phyloP scores from a whole-genome alignment of 1,140 invertebrate species.

The Platyscapa corneri region DNA sequence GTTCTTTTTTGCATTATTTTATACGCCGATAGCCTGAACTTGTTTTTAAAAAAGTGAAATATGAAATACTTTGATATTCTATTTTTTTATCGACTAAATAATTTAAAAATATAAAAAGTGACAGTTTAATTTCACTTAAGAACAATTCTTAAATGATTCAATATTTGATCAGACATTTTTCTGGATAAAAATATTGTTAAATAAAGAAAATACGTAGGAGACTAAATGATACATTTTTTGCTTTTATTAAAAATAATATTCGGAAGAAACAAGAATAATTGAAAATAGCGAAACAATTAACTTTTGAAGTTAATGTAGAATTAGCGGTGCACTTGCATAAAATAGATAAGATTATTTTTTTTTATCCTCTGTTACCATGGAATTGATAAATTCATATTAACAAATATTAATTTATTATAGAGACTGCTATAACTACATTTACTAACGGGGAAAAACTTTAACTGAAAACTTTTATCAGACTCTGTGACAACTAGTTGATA shows the following conservation, averaged over 20 bases:
- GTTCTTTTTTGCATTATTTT: not conserved
- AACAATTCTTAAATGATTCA: too few species aligned
- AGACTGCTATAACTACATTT: not conserved
- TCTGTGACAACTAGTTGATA: constrained; percentile 43
- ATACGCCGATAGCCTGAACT: not conserved
- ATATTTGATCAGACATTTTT: too few species aligned
- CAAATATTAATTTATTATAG: constrained; percentile 29
- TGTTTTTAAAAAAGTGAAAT: not conserved
- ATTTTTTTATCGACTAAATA: too few species aligned
- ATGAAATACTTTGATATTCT: too few species aligned
- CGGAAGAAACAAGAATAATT: not conserved
- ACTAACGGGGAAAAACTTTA: not conserved
- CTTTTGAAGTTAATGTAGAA: not conserved
- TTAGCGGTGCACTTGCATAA: not conserved
- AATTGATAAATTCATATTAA: constrained; percentile 26
- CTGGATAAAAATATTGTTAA: too few species aligned
- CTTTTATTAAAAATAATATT: not conserved
- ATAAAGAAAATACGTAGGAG: too few species aligned
- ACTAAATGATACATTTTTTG: not conserved
- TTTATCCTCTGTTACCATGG: not conserved
- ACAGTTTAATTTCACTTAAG: too few species aligned
- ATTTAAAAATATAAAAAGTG: too few species aligned
- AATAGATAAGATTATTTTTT: not conserved
- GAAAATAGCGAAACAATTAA: not conserved
- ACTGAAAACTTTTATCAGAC: constrained; percentile 38